A percentile compares a stretch with the other conserved stretches of the same genome.
phyloP scores from a whole-genome alignment of 2,888 invertebrate species.

The Emmelina monodactyla region DNA sequence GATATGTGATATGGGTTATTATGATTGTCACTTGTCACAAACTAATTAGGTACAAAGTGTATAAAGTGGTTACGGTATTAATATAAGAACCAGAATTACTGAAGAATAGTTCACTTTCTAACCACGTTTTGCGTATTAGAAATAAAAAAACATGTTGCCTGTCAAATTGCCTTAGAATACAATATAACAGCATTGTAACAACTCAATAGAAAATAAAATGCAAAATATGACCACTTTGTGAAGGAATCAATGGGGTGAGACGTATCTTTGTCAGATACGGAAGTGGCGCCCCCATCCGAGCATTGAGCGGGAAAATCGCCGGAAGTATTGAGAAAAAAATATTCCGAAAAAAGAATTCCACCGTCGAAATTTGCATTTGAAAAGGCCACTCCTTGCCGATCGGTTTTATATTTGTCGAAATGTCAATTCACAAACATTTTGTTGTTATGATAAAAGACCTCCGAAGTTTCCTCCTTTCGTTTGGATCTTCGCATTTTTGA shows the following conservation, averaged over 20 bases:
- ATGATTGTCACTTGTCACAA: too few species aligned
- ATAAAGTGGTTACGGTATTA: too few species aligned
- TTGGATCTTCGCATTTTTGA: too few species aligned
- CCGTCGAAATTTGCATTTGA: conserved; percentile 56
- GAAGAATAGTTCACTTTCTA: too few species aligned
- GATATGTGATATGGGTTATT: too few species aligned
- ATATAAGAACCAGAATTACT: too few species aligned
- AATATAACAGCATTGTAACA: conserved; percentile 24
- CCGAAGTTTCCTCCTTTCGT: too few species aligned
- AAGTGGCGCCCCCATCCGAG: conserved; percentile 48
- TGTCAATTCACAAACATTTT: conserved; percentile 49
- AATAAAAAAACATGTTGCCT: too few species aligned
- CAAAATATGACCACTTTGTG: conserved; percentile 38
- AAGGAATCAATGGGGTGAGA: conserved; percentile 38
- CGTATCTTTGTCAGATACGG: conserved; percentile 44
- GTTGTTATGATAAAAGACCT: conserved; percentile 62
- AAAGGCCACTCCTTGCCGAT: conserved; percentile 54
- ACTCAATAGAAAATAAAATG: conserved; percentile 47
- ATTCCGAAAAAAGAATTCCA: conserved; percentile 45
- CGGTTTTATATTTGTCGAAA: conserved; percentile 61
- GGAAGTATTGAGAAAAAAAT: conserved; percentile 54
- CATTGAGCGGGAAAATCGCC: conserved; percentile 63
- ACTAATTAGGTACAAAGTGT: too few species aligned
- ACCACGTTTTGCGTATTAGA: too few species aligned
- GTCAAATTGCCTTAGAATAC: conserved; percentile 5